Percentiles rank a stretch among this genome's conserved stretches.
phyloP scores from a whole-genome alignment of 2,113 vertebrate genomes.

The Clinocottus analis region DNA sequence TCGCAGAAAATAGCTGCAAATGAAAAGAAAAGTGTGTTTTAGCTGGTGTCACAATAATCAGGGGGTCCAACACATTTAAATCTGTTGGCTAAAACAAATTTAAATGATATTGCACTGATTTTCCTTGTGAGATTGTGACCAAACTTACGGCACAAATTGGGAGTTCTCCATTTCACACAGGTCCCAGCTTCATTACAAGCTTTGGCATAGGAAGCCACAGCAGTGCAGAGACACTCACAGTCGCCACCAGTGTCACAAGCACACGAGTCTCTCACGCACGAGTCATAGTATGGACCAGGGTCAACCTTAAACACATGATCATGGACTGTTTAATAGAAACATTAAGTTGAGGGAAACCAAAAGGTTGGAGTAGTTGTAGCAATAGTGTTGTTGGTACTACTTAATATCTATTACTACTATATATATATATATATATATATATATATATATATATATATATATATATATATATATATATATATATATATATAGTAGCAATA shows the following conservation, averaged over 20 bases:
- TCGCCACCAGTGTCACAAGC: constrained; percentile 95
- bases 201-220: constrained; percentile 91
- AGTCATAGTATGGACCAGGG: constrained; percentile 88
- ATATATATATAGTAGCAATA: not conserved
- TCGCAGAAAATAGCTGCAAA: constrained; percentile 93
- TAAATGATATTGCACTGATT: not conserved
- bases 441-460: no score
- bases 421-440: no score
- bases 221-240: constrained; percentile 95
- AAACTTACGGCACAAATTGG: constrained; percentile 92
- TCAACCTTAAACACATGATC: constrained; percentile 86
- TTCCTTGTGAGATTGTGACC: not conserved
- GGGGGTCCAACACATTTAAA: not conserved
- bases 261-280: constrained; percentile 92
- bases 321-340: not conserved
- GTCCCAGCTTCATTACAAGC: constrained; percentile 87
- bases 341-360: not conserved
- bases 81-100: not conserved
- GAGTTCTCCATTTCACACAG: constrained; percentile 92
- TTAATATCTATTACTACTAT: no score
- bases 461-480: no score
- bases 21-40: constrained; percentile 10
- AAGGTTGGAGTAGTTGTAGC: not conserved
- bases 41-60: not conserved
- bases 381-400: no score